A percentile compares a stretch with the other conserved stretches of the same genome.
Evolutionary conservation across 1,140 invertebrate genomes (phyloP).

Genomic region (Sinonovacula constricta): DNA sequence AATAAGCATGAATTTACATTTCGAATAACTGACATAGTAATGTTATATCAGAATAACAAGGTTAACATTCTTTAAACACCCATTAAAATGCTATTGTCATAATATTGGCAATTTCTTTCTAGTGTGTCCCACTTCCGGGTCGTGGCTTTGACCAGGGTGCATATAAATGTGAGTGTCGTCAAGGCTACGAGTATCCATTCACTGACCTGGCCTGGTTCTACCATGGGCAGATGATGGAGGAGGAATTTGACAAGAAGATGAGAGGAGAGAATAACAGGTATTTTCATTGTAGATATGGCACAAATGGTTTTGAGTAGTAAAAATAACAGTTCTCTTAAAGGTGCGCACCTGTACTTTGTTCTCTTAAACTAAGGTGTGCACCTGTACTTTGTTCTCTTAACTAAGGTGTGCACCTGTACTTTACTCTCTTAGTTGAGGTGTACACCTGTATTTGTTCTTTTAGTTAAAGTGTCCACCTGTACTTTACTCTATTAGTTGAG

Average conservation of each 20-base stretch:
- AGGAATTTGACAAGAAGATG: slow-evolving; percentile 86
- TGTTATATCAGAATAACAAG: too few species aligned
- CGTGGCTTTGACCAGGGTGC: slow-evolving; percentile 88
- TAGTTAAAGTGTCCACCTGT: too few species aligned
- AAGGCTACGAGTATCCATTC: slow-evolving; percentile 98
- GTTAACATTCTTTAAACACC: too few species aligned
- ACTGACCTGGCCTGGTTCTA: slow-evolving; percentile 94
- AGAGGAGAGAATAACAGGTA: slow-evolving; percentile 71
- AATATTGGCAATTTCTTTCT: not conserved
- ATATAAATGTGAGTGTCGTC: slow-evolving; percentile 99
- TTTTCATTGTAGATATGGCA: not conserved
- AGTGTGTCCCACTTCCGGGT: slow-evolving; percentile 96
- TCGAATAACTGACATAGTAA: too few species aligned
- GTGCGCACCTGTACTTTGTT: not conserved
- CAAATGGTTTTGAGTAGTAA: not conserved
- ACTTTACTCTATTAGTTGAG: too few species aligned
- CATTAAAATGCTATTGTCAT: too few species aligned
- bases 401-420: too few species aligned
- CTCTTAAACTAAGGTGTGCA: not conserved
- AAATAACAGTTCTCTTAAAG: not conserved
- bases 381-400: too few species aligned
- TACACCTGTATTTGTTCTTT: too few species aligned
- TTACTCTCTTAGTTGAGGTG: too few species aligned
- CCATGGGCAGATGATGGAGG: slow-evolving; percentile 96
- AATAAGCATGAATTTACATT: too few species aligned